Conservation (phyloP, 2,888 invertebrate genomes). For the Coenonympha arcania region DNA sequence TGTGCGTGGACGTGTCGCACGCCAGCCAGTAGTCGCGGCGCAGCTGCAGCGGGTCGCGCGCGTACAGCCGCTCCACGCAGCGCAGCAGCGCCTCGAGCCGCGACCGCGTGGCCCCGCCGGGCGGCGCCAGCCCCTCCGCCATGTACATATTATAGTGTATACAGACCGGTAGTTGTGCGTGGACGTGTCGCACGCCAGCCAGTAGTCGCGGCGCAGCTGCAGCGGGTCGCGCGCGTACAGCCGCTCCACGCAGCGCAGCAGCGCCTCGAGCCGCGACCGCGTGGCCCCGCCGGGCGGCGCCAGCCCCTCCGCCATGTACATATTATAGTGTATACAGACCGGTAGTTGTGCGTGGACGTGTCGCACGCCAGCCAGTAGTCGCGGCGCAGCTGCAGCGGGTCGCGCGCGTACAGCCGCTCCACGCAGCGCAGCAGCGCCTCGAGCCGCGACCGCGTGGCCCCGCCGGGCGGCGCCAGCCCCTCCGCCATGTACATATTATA, state of each 20-base stretch:
- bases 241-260: slow-evolving; percentile 84
- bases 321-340: no score
- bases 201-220: no score
- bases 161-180: no score
- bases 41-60: slow-evolving; percentile 81
- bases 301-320: no score
- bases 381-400: no score
- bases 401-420: slow-evolving; percentile 81
- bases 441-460: slow-evolving; percentile 87
- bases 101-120: slow-evolving; percentile 64
- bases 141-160: no score
- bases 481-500: no score
- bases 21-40: slow-evolving; percentile 89
- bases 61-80: slow-evolving; percentile 84
- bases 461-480: no score
- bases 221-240: slow-evolving; percentile 83
- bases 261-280: slow-evolving; percentile 87
- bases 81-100: slow-evolving; percentile 90
- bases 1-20: slow-evolving; percentile 51
- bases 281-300: no score
- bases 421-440: slow-evolving; percentile 87
- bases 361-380: no score
- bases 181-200: no score
- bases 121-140: slow-evolving; percentile 80
- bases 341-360: no score